Evolutionary conservation across 1,140 invertebrate genomes (phyloP).

Genomic region (Chironomus striatipennis): DNA sequence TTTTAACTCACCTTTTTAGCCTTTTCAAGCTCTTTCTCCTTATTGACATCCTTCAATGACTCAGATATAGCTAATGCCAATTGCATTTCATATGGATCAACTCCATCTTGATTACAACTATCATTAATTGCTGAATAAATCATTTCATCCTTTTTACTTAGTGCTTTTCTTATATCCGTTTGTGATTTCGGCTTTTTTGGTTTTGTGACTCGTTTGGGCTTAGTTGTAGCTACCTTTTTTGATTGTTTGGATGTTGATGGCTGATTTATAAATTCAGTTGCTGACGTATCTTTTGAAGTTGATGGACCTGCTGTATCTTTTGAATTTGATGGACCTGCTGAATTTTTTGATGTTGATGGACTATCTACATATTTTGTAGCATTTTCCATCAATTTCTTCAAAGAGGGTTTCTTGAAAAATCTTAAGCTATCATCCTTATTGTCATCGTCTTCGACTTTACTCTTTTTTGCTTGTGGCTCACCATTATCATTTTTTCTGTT

Average conservation of each 20-base stretch:
- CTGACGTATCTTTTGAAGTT: background rate
- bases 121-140: slow-evolving; percentile 36
- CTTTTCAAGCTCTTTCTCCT: background rate
- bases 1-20: too few species aligned
- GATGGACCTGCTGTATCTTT: slow-evolving; percentile 21
- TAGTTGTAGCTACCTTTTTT: background rate
- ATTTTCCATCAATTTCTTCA: background rate
- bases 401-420: background rate
- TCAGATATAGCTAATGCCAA: slow-evolving; percentile 36
- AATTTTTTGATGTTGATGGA: slow-evolving; percentile 27
- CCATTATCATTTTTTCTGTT: background rate
- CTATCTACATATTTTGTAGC: too few species aligned
- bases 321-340: slow-evolving; percentile 35
- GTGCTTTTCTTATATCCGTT: slow-evolving; percentile 33
- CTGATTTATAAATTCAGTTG: slow-evolving; percentile 17
- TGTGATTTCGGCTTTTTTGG: slow-evolving; percentile 27
- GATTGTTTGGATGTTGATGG: slow-evolving; percentile 25
- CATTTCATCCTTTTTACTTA: slow-evolving; percentile 35
- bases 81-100: slow-evolving; percentile 37
- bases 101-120: slow-evolving; percentile 35
- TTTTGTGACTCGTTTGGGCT: background rate
- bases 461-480: background rate
- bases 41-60: slow-evolving; percentile 29
- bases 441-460: background rate
- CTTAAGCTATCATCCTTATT: background rate